Conservation (phyloP, 2,797 vertebrate genomes). For the Siniperca undulata region DNA sequence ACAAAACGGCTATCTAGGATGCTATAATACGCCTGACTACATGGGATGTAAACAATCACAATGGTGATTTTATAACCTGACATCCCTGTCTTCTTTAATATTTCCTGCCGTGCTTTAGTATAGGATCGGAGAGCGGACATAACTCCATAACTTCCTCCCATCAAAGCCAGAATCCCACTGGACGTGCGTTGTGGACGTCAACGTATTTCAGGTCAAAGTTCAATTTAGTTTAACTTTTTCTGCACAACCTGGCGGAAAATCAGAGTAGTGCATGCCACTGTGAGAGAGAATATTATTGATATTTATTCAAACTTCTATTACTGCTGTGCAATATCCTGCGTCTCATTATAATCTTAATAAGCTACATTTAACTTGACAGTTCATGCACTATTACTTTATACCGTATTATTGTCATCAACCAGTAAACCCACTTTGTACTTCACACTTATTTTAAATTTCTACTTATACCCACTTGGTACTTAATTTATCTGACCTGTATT, state of each 20-base stretch:
- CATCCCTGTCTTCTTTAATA: neutral
- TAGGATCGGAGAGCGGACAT: neutral
- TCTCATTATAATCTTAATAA: too few species aligned
- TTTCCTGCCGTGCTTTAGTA: neutral
- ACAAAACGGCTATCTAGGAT: neutral
- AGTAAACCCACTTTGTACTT: too few species aligned
- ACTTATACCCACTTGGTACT: too few species aligned
- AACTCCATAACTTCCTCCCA: neutral
- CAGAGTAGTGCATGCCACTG: neutral
- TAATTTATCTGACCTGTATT: too few species aligned
- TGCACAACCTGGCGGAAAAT: neutral
- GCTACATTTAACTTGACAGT: too few species aligned
- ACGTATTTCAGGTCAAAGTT: neutral
- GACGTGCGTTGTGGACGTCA: too few species aligned
- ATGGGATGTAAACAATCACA: neutral
- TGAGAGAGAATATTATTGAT: too few species aligned
- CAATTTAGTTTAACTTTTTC: neutral
- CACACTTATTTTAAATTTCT: too few species aligned
- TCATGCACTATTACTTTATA: too few species aligned
- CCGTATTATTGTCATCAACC: too few species aligned
- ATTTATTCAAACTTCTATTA: too few species aligned
- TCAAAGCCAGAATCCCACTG: neutral
- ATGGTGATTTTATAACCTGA: neutral
- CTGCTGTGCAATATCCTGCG: too few species aligned
- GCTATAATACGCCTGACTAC: neutral